Base-by-base conservation (phyloP, 2,888 invertebrate genomes). In the Leptothorax acervorum region DNA sequence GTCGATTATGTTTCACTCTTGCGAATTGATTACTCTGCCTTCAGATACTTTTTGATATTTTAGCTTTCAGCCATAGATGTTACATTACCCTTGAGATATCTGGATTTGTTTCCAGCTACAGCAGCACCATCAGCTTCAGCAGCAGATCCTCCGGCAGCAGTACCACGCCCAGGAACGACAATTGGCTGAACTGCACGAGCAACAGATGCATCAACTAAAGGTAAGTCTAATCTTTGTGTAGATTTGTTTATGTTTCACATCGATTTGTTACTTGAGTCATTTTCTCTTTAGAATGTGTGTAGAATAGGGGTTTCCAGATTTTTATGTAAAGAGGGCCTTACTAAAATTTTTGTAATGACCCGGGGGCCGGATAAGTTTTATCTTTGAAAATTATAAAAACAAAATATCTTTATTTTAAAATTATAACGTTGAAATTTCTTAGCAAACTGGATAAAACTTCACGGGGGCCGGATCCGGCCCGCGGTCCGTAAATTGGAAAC, bases 161-260 rank as follows among this genome's bases (percentile, higher is more conserved):
- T 99, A 98, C 96, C 98, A 98, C 95, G 98, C 97, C 93, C 98
- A 98, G 95, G 97, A 98, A 93, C 98, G 98, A 94, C 98, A 98
- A 95, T 96, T 99, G 86, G 98, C 98, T 90, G 97, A 98, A 95
- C 97, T 98, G 94, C 98, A 99, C 95, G 98, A 98, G 95, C 97
- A 98, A 93, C 98, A 98, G 95, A 96, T 98, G 95, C 98, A 98
- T 94, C 98, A 98, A 95, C 96, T 98, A 94, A 98, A 98, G 97
- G 98, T 98, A 95, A 95, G 94, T 45, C 12, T 35, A 42, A n/a
- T 23, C 3, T 51, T 39, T 4, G 12, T 2, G 8, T 31, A 4
- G 0, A 55, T 35, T 60, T 63, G 2, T 39, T 62, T 8, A 6
- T 42, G 11, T 6, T 71, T 55, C 0, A 55, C 18, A 53, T 8